phyloP scores from a whole-genome alignment of 2,797 vertebrate genomes.

The Glossophaga mutica region DNA sequence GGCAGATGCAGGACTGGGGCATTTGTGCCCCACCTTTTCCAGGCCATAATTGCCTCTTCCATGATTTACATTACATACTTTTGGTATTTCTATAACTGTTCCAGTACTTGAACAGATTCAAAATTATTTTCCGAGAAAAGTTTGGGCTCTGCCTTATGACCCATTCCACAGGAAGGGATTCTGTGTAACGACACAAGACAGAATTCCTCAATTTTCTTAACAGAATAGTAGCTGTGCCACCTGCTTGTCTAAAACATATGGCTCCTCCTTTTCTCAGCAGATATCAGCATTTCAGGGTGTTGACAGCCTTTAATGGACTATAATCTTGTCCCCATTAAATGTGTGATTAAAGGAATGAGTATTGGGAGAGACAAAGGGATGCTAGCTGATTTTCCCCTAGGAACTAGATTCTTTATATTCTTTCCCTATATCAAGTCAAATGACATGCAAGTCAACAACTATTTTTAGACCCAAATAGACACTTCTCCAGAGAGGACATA shows the following conservation, averaged over 20 bases:
- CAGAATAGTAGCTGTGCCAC: conserved; percentile 49
- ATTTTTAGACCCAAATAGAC: background rate
- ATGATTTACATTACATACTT: background rate
- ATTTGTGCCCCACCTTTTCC: background rate
- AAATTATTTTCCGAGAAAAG: conserved; percentile 51
- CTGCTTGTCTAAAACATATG: conserved; percentile 38
- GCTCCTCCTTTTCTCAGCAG: conserved; percentile 26
- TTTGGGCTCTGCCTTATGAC: conserved; percentile 20
- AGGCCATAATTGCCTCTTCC: background rate
- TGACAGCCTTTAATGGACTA: conserved; percentile 1
- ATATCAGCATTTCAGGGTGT: conserved; percentile 6
- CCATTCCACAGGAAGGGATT: conserved; percentile 50
- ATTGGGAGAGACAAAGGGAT: background rate
- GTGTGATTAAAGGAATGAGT: background rate
- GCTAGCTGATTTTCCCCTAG: background rate
- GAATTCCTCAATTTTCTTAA: conserved; percentile 46
- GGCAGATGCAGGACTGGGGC: background rate
- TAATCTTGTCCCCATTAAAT: conserved; percentile 11
- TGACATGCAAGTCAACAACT: background rate
- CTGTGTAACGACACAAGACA: conserved; percentile 27
- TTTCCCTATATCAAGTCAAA: background rate
- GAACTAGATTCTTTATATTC: background rate
- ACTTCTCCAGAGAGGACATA: background rate
- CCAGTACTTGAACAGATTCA: conserved; percentile 18
- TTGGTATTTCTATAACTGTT: background rate